Conservation (phyloP, 2,888 invertebrate species). For the Hydriomena furcata region DNA sequence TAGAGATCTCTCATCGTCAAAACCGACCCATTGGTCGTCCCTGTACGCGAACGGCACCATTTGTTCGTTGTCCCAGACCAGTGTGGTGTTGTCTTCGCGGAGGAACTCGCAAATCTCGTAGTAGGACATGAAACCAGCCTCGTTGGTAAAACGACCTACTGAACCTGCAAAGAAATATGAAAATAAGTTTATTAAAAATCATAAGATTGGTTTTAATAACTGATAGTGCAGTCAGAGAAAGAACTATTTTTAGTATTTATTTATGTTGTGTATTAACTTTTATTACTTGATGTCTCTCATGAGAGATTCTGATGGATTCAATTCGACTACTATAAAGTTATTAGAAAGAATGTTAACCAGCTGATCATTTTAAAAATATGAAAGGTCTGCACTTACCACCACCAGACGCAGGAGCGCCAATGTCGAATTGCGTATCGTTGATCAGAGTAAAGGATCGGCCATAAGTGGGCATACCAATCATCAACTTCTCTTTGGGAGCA, state of each 20-base stretch:
- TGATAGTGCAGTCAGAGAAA: no score
- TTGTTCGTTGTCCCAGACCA: slow-evolving; percentile 98
- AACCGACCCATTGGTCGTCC: slow-evolving; percentile 96
- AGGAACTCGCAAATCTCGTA: slow-evolving; percentile 97
- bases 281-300: no score
- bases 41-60: slow-evolving; percentile 97
- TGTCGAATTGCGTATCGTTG: slow-evolving; percentile 94
- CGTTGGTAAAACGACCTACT: slow-evolving; percentile 94
- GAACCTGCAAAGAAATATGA: slow-evolving; percentile 57
- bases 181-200: no score
- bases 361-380: background rate
- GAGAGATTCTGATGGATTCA: no score
- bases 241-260: no score
- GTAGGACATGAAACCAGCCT: slow-evolving; percentile 97
- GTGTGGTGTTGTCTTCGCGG: slow-evolving; percentile 93
- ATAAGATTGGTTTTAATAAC: no score
- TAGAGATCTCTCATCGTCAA: slow-evolving; percentile 95
- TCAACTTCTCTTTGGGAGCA: slow-evolving; percentile 95
- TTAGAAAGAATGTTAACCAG: no score
- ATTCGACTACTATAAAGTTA: no score
- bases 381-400: slow-evolving; percentile 84
- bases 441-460: slow-evolving; percentile 95
- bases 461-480: slow-evolving; percentile 97
- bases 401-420: slow-evolving; percentile 95
- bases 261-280: no score